A percentile compares a stretch with the other conserved stretches of the same genome.
Evolutionary conservation across 2,888 invertebrate species (phyloP).

Genomic region (Chrysotoxum bicinctum): DNA sequence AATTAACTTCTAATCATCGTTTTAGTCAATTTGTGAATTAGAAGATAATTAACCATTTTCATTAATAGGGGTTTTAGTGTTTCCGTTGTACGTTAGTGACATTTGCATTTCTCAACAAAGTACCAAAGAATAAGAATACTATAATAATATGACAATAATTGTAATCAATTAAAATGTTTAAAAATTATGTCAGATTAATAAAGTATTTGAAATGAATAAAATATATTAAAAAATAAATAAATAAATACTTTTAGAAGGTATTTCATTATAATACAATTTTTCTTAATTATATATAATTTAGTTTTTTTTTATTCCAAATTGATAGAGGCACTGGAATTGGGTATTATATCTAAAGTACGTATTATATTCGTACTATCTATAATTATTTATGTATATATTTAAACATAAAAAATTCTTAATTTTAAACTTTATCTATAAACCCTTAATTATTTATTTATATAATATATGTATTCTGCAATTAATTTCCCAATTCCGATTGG

Average conservation of each 20-base stretch:
- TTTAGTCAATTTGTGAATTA: too few species aligned
- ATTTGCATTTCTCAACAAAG: too few species aligned
- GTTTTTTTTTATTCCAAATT: conserved; percentile 54
- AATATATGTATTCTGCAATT: neutral
- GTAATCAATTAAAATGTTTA: too few species aligned
- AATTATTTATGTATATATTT: neutral
- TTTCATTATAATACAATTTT: neutral
- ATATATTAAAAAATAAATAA: too few species aligned
- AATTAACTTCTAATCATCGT: too few species aligned
- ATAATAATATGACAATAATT: too few species aligned
- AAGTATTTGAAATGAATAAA: too few species aligned
- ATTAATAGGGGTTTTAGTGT: too few species aligned
- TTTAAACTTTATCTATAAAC: neutral
- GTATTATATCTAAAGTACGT: conserved; percentile 68
- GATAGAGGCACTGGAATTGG: conserved; percentile 72
- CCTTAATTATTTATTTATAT: neutral
- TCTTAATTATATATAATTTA: conserved; percentile 19
- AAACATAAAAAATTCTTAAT: conserved; percentile 6
- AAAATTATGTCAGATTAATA: too few species aligned
- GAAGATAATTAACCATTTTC: too few species aligned
- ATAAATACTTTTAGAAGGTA: neutral
- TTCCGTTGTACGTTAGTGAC: too few species aligned
- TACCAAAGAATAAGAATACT: too few species aligned
- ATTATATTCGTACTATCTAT: conserved; percentile 27
- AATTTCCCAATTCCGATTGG: conserved; percentile 68